Percentiles rank a stretch among this genome's conserved stretches.
Evolutionary conservation across 2,797 vertebrate species (phyloP).

Genomic region (Telmatherina bonti): DNA sequence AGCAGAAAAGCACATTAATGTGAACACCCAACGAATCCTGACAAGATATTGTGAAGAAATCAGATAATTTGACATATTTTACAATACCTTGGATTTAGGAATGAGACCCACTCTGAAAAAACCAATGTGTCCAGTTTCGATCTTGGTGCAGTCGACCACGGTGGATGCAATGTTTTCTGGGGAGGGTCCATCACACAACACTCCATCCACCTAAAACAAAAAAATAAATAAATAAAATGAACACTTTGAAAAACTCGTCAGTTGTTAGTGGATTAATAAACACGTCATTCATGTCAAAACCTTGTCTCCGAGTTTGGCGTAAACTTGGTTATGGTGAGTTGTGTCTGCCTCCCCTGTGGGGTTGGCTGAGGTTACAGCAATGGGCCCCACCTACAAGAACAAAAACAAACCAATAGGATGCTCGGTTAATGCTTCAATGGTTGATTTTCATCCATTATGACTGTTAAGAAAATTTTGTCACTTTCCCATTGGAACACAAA

Average conservation of each 20-base stretch:
- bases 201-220: conserved; percentile 75
- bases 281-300: no score
- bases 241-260: no score
- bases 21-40: not conserved
- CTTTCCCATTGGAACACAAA: no score
- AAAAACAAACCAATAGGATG: not conserved
- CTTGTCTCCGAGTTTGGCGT: conserved; percentile 85
- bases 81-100: conserved; percentile 90
- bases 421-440: not conserved
- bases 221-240: no score
- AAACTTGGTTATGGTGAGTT: conserved; percentile 94
- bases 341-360: conserved; percentile 94
- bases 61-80: not conserved
- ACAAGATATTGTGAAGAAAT: not conserved
- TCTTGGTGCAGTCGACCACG: conserved; percentile 92
- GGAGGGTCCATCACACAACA: conserved; percentile 90
- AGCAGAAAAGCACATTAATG: no score
- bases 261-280: no score
- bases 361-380: conserved; percentile 91
- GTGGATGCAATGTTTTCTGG: conserved; percentile 93
- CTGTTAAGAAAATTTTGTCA: no score
- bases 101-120: conserved; percentile 92
- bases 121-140: conserved; percentile 86
- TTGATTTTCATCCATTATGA: not conserved
- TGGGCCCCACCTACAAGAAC: conserved; percentile 88